These are phyloP conservation scores for Tauraco hartlaubi DNA, from an alignment of 2,797 vertebrate species.

Conservation along the genomic window DNA sequence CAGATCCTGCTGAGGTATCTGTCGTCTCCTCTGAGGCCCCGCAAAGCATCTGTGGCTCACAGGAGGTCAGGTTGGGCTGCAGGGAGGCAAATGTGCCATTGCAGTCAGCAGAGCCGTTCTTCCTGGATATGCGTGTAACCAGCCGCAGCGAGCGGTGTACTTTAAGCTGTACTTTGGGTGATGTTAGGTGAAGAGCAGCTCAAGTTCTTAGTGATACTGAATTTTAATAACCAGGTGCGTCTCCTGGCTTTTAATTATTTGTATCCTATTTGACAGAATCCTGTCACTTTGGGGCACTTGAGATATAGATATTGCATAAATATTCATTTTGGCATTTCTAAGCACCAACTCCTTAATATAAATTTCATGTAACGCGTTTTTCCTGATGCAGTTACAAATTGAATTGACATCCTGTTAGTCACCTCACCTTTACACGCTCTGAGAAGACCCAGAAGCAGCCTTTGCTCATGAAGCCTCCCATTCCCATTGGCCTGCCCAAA, in stretches of 20 bases:
- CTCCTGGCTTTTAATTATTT: constrained; percentile 26
- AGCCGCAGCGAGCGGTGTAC: background rate
- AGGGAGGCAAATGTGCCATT: background rate
- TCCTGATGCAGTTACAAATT: background rate
- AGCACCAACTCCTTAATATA: background rate
- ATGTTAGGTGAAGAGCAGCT: background rate
- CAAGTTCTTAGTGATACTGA: background rate
- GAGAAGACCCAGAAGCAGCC: background rate
- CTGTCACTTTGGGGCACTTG: rapidly evolving
- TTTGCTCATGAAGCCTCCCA: background rate
- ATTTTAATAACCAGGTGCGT: constrained; percentile 24
- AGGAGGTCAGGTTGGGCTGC: background rate
- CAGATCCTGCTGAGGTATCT: background rate
- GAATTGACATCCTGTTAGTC: background rate
- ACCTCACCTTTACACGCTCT: background rate
- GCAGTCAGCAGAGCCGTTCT: background rate
- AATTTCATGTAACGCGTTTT: background rate
- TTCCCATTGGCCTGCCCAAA: rapidly evolving
- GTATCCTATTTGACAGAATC: background rate
- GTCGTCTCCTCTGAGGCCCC: background rate
- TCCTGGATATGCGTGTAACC: background rate
- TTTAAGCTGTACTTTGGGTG: background rate
- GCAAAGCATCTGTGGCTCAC: background rate
- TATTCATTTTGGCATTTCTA: constrained; percentile 26
- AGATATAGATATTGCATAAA: constrained; percentile 21